Percentiles rank a stretch among this genome's conserved stretches.
Conservation (phyloP, 2,888 invertebrate genomes). For the Perithous albicinctus region DNA sequence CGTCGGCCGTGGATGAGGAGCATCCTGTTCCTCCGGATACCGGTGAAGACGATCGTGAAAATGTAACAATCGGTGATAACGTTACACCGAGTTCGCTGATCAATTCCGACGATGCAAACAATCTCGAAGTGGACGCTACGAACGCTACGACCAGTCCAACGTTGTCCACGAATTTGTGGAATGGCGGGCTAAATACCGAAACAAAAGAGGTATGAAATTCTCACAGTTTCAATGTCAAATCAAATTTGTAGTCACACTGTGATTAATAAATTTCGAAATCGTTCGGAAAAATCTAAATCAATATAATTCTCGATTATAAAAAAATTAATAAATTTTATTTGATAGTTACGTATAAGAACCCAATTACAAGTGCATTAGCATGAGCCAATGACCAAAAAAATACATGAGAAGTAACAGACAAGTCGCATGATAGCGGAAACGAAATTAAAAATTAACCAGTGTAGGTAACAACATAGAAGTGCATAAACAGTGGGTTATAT, state of each 20-base stretch:
- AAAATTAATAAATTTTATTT: no score
- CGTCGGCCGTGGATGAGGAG: conserved; percentile 87
- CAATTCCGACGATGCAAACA: conserved; percentile 71
- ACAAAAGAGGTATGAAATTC: conserved; percentile 68
- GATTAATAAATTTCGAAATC: no score
- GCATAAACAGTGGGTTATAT: no score
- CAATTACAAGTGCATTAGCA: no score
- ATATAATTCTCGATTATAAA: no score
- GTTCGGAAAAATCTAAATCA: no score
- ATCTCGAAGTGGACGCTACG: conserved; percentile 76
- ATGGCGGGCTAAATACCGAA: conserved; percentile 72
- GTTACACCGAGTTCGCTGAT: conserved; percentile 85
- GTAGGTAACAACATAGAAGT: no score
- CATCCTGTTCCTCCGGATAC: conserved; percentile 84
- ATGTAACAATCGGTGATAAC: conserved; percentile 78
- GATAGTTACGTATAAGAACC: no score
- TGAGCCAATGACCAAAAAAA: no score
- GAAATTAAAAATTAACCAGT: no score
- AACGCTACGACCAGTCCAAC: conserved; percentile 77
- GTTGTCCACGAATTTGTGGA: conserved; percentile 80
- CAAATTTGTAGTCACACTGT: not conserved
- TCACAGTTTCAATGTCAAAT: not conserved
- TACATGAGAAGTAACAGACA: no score
- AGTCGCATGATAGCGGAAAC: no score
- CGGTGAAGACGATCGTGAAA: conserved; percentile 82